phyloP scores from a whole-genome alignment of 2,113 vertebrate species.

The Sus scrofa region T2T-Sscrofa CM000813.6:42619501-42620000 shows the following conservation, averaged over 20 bases:
- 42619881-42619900: not conserved
- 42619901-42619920: not conserved
- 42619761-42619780: constrained; percentile 51
- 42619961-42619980: too few relatives aligned
- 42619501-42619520: not conserved
- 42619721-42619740: constrained; percentile 7
- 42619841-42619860: constrained; percentile 47
- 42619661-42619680: constrained; percentile 57
- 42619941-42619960: too few relatives aligned
- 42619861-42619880: not conserved
- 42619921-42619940: too few relatives aligned
- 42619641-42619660: constrained; percentile 28
- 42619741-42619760: constrained; percentile 58
- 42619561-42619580: constrained; percentile 53
- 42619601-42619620: constrained; percentile 67
- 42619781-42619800: constrained; percentile 26
- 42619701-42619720: constrained; percentile 42
- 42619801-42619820: constrained; percentile 39
- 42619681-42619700: constrained; percentile 57
- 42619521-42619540: not conserved
- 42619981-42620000: too few relatives aligned
- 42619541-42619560: constrained; percentile 7
- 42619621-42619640: constrained; percentile 73
- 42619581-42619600: constrained; percentile 41
- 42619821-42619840: not conserved